Evolutionary conservation across 2,113 vertebrate species (phyloP).

Genomic region (Callospermophilus lateralis): DNA sequence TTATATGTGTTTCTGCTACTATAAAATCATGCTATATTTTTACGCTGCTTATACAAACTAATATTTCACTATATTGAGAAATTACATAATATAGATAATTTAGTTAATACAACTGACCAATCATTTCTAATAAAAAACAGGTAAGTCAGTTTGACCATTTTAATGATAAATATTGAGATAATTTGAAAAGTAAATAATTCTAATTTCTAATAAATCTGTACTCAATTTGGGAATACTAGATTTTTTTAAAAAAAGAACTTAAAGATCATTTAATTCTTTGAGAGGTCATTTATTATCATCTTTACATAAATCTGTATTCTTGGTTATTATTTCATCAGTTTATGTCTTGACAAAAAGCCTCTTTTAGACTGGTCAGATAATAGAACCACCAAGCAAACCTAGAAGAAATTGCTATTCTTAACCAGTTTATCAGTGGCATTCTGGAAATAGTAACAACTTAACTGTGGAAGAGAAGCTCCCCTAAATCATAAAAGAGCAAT

Average conservation of each 20-base stretch:
- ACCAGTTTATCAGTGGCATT: background rate
- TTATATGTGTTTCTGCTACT: background rate
- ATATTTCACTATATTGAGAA: background rate
- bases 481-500: background rate
- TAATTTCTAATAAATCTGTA: background rate
- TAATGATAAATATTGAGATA: background rate
- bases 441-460: background rate
- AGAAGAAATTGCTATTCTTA: background rate
- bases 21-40: background rate
- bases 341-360: background rate
- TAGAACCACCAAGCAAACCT: background rate
- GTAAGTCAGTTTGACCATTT: background rate
- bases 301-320: background rate
- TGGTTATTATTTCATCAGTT: background rate
- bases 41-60: background rate
- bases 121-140: background rate
- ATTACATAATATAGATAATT: background rate
- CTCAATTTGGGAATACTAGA: background rate
- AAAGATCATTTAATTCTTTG: background rate
- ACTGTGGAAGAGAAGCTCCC: constrained; percentile 4
- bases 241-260: background rate
- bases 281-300: background rate
- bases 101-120: background rate
- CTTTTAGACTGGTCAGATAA: background rate
- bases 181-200: background rate